Percentiles rank a stretch among this genome's conserved stretches.
These are phyloP conservation scores for Diarsia dahlii DNA, from an alignment of 2,888 invertebrate species.

Conservation along the genomic window DNA sequence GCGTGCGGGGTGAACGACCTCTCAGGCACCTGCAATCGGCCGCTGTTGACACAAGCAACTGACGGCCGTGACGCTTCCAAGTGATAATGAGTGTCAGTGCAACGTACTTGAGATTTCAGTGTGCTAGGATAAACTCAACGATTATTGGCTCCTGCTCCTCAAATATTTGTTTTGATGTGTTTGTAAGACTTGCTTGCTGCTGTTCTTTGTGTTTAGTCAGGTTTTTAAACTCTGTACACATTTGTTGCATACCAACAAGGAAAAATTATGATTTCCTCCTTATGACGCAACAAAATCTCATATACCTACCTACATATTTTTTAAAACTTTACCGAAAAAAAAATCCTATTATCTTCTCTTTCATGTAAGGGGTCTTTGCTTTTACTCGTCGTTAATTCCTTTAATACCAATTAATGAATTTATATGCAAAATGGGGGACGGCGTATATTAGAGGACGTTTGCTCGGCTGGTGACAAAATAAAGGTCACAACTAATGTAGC, in stretches of 20 bases:
- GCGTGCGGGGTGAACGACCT: conserved; percentile 86
- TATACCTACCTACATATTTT: not conserved
- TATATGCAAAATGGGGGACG: conserved; percentile 41
- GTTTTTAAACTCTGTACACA: conserved; percentile 12
- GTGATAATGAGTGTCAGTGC: conserved; percentile 86
- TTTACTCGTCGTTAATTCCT: conserved; percentile 8
- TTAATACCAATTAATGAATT: conserved; percentile 32
- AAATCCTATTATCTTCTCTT: not conserved
- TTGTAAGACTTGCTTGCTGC: conserved; percentile 24
- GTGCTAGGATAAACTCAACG: conserved; percentile 58
- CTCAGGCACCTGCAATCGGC: conserved; percentile 87
- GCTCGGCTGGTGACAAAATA: conserved; percentile 44
- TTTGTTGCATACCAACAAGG: not conserved
- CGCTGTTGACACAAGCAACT: conserved; percentile 86
- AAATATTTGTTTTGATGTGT: conserved; percentile 51
- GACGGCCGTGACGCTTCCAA: conserved; percentile 80
- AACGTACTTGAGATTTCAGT: conserved; percentile 78
- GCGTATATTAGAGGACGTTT: conserved; percentile 42
- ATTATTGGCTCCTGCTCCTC: conserved; percentile 34
- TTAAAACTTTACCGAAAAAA: not conserved
- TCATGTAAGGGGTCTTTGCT: conserved; percentile 1
- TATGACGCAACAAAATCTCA: not conserved
- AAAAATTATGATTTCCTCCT: conserved; percentile 13
- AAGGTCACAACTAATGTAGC: conserved; percentile 52
- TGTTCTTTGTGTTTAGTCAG: conserved; percentile 23